A percentile compares a stretch with the other conserved stretches of the same genome.
Conservation (phyloP, 2,888 invertebrate species). For the Bombylius major region DNA sequence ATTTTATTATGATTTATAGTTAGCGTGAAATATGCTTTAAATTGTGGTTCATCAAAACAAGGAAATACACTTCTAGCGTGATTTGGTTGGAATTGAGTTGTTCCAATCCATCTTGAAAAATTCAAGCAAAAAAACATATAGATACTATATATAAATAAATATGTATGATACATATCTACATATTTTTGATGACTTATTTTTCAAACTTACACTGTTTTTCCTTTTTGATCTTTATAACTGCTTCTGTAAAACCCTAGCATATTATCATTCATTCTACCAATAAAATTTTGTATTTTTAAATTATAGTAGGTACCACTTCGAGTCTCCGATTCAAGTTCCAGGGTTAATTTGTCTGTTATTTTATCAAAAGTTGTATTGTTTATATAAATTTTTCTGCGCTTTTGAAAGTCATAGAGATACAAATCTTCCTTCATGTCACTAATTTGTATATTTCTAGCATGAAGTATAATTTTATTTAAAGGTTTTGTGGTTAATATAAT, state of each 20-base stretch:
- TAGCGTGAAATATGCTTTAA: slow-evolving; percentile 55
- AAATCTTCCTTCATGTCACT: not conserved
- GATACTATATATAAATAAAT: too few relatives aligned
- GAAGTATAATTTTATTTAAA: slow-evolving; percentile 38
- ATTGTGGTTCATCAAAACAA: slow-evolving; percentile 62
- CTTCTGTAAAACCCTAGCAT: slow-evolving; percentile 42
- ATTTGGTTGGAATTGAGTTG: slow-evolving; percentile 52
- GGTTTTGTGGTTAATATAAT: slow-evolving; percentile 35
- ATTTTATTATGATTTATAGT: slow-evolving; percentile 42
- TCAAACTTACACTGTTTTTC: slow-evolving; percentile 8
- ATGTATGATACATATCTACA: too few relatives aligned
- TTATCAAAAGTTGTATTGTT: slow-evolving; percentile 15
- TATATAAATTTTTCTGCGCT: not conserved
- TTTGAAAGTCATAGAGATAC: slow-evolving; percentile 10
- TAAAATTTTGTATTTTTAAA: slow-evolving; percentile 36
- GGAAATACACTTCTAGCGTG: slow-evolving; percentile 58
- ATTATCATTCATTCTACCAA: slow-evolving; percentile 40
- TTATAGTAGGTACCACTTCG: slow-evolving; percentile 31
- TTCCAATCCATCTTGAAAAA: slow-evolving; percentile 2
- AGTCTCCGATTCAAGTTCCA: slow-evolving; percentile 31
- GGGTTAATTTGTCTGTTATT: slow-evolving; percentile 35
- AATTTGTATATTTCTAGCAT: slow-evolving; percentile 37
- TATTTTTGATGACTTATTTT: too few relatives aligned
- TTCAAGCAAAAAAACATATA: not conserved
- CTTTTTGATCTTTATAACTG: slow-evolving; percentile 29